A percentile compares a stretch with the other conserved stretches of the same genome.
Evolutionary conservation across 2,113 vertebrate species (phyloP).

Genomic region (Tetrax tetrax): DNA sequence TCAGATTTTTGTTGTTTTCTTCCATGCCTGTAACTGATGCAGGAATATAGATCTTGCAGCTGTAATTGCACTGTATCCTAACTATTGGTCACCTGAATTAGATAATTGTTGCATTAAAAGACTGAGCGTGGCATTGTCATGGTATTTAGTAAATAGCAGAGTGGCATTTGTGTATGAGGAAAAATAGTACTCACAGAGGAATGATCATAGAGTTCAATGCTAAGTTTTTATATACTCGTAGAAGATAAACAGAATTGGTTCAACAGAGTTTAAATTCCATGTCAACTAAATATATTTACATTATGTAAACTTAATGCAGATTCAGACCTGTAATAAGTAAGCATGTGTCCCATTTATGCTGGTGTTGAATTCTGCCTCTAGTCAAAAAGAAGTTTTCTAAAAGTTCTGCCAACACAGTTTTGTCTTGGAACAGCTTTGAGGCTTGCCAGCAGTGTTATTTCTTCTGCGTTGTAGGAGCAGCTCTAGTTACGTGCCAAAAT

Average conservation of each 20-base stretch:
- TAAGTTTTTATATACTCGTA: not conserved
- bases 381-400: conserved; percentile 22
- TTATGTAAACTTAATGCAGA: not conserved
- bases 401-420: conserved; percentile 50
- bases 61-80: not conserved
- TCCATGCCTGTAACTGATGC: not conserved
- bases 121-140: not conserved
- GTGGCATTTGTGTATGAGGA: not conserved
- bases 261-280: conserved; percentile 14
- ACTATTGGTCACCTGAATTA: not conserved
- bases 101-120: not conserved
- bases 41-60: not conserved
- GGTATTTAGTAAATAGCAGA: not conserved
- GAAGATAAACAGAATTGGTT: not conserved
- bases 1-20: conserved; percentile 26
- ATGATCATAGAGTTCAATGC: not conserved
- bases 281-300: conserved; percentile 1
- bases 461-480: conserved; percentile 14
- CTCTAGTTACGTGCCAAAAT: conserved; percentile 45
- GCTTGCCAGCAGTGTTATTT: conserved; percentile 43
- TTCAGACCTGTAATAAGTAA: not conserved
- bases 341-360: not conserved
- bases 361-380: conserved; percentile 42
- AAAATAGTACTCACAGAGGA: not conserved
- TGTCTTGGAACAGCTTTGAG: conserved; percentile 31